Percentiles rank a stretch among this genome's conserved stretches.
These are phyloP conservation scores for Thamnophis elegans DNA, from an alignment of 2,797 vertebrate species.

Conservation along the genomic window DNA sequence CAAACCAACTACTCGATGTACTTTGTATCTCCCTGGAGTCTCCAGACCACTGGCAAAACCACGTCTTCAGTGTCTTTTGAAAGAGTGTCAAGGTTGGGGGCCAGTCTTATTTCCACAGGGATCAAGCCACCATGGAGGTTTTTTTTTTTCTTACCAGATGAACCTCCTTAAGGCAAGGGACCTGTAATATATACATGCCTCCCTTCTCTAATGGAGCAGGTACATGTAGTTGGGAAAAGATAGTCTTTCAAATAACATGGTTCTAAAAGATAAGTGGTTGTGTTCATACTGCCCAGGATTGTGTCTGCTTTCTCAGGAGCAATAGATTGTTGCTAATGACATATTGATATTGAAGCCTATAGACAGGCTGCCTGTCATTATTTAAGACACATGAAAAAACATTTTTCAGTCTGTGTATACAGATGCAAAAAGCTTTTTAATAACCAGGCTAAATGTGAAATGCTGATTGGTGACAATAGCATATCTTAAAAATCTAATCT, in stretches of 20 bases:
- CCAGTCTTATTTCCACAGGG: not conserved
- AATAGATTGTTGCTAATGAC: not conserved
- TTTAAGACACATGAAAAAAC: not conserved
- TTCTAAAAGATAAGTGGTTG: too few species aligned
- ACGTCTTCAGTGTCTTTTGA: not conserved
- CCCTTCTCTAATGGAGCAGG: not conserved
- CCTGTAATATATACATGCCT: not conserved
- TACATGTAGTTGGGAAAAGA: not conserved
- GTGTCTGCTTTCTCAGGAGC: too few species aligned
- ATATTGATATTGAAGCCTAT: not conserved
- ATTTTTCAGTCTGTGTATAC: not conserved
- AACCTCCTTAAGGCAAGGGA: not conserved
- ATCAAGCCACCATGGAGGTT: not conserved
- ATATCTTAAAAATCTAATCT: not conserved
- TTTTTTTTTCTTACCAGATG: not conserved
- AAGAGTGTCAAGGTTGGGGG: not conserved
- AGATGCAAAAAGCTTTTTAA: not conserved
- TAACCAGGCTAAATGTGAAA: not conserved
- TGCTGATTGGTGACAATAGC: not conserved
- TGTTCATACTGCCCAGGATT: too few species aligned
- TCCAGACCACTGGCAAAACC: not conserved
- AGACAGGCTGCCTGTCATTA: not conserved
- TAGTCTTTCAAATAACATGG: too few species aligned
- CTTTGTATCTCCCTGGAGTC: not conserved
- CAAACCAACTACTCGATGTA: not conserved